These are phyloP conservation scores for Montipora capitata DNA, from an alignment of 92 coral and sea anemone species.

Conservation along the genomic window DNA sequence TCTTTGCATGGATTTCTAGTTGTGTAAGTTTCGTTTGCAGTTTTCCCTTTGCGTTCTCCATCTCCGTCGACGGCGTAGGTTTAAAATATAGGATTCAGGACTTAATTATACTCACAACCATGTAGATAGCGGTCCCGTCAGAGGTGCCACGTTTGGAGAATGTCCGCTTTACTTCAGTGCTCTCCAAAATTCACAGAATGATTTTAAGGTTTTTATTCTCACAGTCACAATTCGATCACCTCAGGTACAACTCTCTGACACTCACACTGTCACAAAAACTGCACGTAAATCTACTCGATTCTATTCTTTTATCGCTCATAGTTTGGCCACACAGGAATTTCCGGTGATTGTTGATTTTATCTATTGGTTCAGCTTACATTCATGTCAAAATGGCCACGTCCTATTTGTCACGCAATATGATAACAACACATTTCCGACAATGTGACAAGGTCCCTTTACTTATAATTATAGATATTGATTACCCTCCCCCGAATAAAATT, in stretches of 20 bases:
- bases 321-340: constrained; percentile 40
- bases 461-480: too few relatives aligned
- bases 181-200: constrained; percentile 6
- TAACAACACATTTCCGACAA: constrained; percentile 34
- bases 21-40: constrained; percentile 48
- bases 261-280: neutral
- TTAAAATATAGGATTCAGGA: constrained; percentile 11
- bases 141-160: constrained; percentile 76
- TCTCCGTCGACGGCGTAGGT: constrained; percentile 4
- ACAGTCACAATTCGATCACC: constrained; percentile 32
- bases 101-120: constrained; percentile 27
- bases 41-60: constrained; percentile 4
- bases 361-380: constrained; percentile 41
- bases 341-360: constrained; percentile 30
- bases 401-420: constrained; percentile 23
- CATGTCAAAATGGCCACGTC: constrained; percentile 15
- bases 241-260: constrained; percentile 16
- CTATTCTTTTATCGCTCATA: neutral
- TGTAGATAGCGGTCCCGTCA: constrained; percentile 52
- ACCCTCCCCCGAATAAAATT: too few relatives aligned
- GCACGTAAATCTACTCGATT: constrained; percentile 9
- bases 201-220: constrained; percentile 8
- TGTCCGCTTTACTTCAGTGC: constrained; percentile 20
- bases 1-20: constrained; percentile 11
- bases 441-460: too few relatives aligned